Evolutionary conservation across 1,140 invertebrate genomes (phyloP), one percentile per base, ranked within the genome.

Genomic region (Lucilia sericata): DNA sequence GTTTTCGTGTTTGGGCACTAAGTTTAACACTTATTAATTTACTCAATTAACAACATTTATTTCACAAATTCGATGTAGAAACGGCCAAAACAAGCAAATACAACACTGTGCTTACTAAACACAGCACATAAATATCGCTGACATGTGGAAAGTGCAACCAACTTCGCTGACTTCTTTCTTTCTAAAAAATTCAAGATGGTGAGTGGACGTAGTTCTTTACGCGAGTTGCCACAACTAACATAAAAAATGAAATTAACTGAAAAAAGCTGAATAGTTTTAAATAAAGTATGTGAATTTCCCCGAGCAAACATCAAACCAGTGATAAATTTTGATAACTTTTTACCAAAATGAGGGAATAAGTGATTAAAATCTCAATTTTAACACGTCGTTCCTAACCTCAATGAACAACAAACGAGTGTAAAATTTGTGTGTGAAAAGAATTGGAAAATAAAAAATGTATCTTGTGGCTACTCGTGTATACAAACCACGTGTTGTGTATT

Each of bases 151-250:
- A 75, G n/a, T 85, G 87, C 86, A 86, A 86, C 88, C 86, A 91
- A 91, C 89, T 91, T 91, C 84, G 21, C 86, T 85, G 74, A 87
- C 84, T 88, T 90, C 88, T 86, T 90, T 89, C 89, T 90, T 91
- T 88, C 87, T 78, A 82, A 89, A 88, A 86, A 85, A 86, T 86
- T 88, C 85, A 91, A 90, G 87, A 91, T 91, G 90, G 90, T 91
- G 87, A 89, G 90, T 91, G 86, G 87, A 88, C 85, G 89, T 89
- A 82, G 75, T 65, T 85, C 75, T 65, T 83, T 74, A 25, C 19
- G 5, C 30, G 36, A 51, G 34, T 60, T 19, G 55, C 60, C 74
- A 85, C 83, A 80, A 80, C 12, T 55, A 82, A 30, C 49, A 30
- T 83, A 25, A 60, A 70, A 55, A 36, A 19, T 55, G 4, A 65